These are phyloP conservation scores for Harpalus rufipes DNA, from an alignment of 2,888 invertebrate species.

Conservation along the genomic window DNA sequence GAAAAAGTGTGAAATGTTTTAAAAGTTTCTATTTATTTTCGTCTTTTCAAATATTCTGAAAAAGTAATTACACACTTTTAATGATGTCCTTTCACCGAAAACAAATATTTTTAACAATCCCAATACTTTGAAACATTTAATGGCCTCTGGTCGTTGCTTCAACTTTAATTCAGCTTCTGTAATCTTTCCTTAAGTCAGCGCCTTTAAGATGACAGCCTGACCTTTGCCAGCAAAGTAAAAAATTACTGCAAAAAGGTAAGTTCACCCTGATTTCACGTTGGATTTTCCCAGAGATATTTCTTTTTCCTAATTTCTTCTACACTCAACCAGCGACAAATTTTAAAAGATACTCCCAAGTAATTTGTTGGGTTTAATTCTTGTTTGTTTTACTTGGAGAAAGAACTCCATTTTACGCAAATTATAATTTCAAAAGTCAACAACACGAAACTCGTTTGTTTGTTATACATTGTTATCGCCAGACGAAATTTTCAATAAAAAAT, in stretches of 20 bases:
- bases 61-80: constrained; percentile 2
- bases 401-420: constrained; percentile 3
- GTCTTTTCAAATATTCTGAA: background rate
- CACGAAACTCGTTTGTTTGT: background rate
- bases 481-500: background rate
- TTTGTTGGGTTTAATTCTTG: background rate
- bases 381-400: background rate
- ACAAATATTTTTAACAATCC: constrained; percentile 3
- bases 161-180: constrained; percentile 23
- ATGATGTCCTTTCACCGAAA: background rate
- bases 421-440: background rate
- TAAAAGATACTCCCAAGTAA: constrained; percentile 2
- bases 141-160: background rate
- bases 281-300: constrained; percentile 26
- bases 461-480: background rate
- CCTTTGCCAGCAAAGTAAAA: constrained; percentile 26
- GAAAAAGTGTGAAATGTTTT: background rate
- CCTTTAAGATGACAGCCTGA: background rate
- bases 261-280: background rate
- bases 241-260: constrained; percentile 48
- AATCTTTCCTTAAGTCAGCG: constrained; percentile 33
- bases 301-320: constrained; percentile 12
- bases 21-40: background rate
- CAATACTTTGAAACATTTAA: constrained; percentile 21
- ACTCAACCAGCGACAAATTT: constrained; percentile 5